Conservation (phyloP, 2,113 vertebrate species). For the Ptilonorhynchus violaceus region DNA sequence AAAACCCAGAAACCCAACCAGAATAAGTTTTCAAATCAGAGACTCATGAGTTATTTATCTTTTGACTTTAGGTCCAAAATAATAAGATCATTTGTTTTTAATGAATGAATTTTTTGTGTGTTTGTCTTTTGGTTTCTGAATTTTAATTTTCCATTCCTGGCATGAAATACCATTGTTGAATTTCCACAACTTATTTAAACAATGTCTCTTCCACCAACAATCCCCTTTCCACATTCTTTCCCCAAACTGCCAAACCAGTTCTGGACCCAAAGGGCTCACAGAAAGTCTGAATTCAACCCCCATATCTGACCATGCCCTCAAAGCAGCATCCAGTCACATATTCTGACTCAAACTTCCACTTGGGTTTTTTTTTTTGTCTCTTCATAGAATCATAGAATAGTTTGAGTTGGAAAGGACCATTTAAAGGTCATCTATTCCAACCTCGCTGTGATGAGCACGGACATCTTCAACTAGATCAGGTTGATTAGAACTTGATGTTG, state of each 20-base stretch:
- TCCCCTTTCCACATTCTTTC: not conserved
- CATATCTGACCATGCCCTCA: not conserved
- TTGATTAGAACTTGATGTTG: not conserved
- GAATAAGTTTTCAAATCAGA: not conserved
- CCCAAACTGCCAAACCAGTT: not conserved
- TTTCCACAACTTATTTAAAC: not conserved
- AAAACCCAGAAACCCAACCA: fast-evolving
- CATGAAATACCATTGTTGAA: not conserved
- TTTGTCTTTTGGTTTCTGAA: not conserved
- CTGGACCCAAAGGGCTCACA: not conserved
- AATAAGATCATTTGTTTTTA: not conserved
- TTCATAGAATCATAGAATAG: not conserved
- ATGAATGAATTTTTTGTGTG: not conserved
- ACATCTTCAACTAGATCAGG: not conserved
- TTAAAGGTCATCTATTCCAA: not conserved
- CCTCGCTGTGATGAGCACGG: not conserved
- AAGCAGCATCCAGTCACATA: not conserved
- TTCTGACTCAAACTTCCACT: not conserved
- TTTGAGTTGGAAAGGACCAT: not conserved
- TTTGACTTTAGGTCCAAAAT: not conserved
- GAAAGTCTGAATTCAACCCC: not conserved
- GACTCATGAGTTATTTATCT: not conserved
- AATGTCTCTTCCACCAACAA: not conserved
- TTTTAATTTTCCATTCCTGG: not conserved
- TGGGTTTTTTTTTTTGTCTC: not conserved